Base-by-base conservation (phyloP, 2,888 invertebrate species). In the Drosophila greeni region DNA sequence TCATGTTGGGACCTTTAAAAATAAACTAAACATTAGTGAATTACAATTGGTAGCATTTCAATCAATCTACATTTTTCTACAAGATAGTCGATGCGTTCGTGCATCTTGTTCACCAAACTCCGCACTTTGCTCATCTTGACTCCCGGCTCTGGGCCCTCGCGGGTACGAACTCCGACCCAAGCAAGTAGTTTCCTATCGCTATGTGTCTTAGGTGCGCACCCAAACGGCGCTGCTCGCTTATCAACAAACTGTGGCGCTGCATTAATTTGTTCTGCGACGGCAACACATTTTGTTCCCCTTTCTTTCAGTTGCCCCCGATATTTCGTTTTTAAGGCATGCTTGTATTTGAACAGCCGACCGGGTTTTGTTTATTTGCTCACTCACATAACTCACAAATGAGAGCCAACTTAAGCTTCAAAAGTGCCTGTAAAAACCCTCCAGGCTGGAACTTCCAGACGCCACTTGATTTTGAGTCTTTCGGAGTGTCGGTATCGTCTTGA, bases 1-100 rank as follows among this genome's bases (percentile, higher is more conserved):
- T 94, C 96, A 96, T 96, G 86, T 90, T 93, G 88, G 86, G 83
- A 82, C 85, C 89, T 89, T 54, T 16, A 60, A 60, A 29, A 11
- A 4, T 7, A 23, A 7, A 20, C 0, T 5, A 23, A 26, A 51
- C 14, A 24, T 43, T 34, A 47, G 1, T 3, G 1, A 57, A 9
- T 34, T 26, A 5, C 4, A 11, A 12, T 31, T 12, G 12, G 5
- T 7, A 14, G 8, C 16, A 18, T 33, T 16, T 1, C 14, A 9
- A 8, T 12, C 11, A 5, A 4, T 18, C 18, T 68, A 85, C 85
- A 86, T 76, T 84, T 85, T 58, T 85, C 85, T 31, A 78, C 57
- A 0, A 80, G 33, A 56, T 60, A 68, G 53, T 84, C 86, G 33
- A 84, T 67, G 33, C 82, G 84, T 43, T 86, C 84, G 58, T 86